Evolutionary conservation across 1,140 invertebrate species (phyloP), one percentile per base, ranked within the genome.

Genomic region (Forficula auricularia): DNA sequence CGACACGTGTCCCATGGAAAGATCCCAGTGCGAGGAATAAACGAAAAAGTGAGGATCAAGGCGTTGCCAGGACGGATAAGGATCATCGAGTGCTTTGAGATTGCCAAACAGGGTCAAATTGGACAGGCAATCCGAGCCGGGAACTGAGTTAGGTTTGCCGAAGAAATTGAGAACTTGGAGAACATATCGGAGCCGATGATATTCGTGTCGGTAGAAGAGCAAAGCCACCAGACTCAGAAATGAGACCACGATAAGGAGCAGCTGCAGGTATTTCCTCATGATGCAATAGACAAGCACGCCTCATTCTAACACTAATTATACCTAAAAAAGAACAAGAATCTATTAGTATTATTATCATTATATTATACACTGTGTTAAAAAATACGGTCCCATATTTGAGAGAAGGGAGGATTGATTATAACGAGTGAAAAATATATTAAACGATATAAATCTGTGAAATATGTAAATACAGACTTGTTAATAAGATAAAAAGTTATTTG

Each of bases 181-280:
- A 2, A 82, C 77, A 57, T 78, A 80, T 38, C 75, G 66, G 9
- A 83, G 59, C 30, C 72, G 70, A 52, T 82, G 75, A 45, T 84
- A 82, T 53, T 84, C 77, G 53, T 82, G 77, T 34, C 79, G 67
- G 53, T 84, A 84, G 48, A 82, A 68, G 3, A 84, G 57, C 45
- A 84, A 62, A 14, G 73, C 70, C n/a, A 74, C 57, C 16, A 82
- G 60, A 56, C 77, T 80, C 8, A 79, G 50, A 42, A 70, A 52
- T 13, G 77, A 76, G 31, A 72, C 65, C 9, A 79, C 58, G 32
- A 77, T 59, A 37, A 83, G 60, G 36, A 73, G 58, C 40, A 80
- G 65, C 58, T 80, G 79, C 49, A 80, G 75, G 57, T 81, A 82
- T 61, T 81, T 82, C 57, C 68, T 72, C 79, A 82, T 83, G 38